Evolutionary conservation across 2,113 vertebrate species (phyloP), one percentile per base, ranked within the genome.

Genomic region (Hassar affinis): DNA sequence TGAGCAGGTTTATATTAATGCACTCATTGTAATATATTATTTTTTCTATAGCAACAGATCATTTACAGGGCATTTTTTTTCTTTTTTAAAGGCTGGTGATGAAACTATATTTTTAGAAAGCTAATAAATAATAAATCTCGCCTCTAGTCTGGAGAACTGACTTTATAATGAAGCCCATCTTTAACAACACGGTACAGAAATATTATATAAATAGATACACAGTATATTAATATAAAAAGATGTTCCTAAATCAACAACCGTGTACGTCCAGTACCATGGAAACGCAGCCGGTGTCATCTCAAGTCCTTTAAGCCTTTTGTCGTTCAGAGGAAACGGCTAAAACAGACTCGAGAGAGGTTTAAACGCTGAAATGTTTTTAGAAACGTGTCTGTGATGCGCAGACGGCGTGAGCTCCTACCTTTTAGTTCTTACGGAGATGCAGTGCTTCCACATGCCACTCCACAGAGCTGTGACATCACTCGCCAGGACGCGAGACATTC

Each of bases 371-470:
- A 47, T n/a, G 11, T 47, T n/a, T 71, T 25, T 1, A 25, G 11
- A 68, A 27, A 3, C 4, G 20, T 22, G 64, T 68, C 22, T 22
- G 0, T n/a, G 69, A 72, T 1, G 47, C 69, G 3, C 42, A 72
- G 25, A 14, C 11, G 22, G 20, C 12, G 6, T 30, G 42, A 38
- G 25, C 49, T 82, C 79, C 42, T 97, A 97, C 97, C 96, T 98
- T 94, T 96, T 96, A 10, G 97, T 98, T 90, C 97, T 92, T 92
- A 97, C 96, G 86, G 96, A 95, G 89, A 98, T 95, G 94, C 97
- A 98, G 93, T 96, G 96, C 88, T 97, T 98, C 97, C 97, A 98
- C 97, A 98, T 97, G 33, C 94, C 94, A 90, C 95, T 95, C 96
- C 96, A 96, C 89, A 94, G 54, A 8, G 94, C 92, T 0, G 94